Base-by-base conservation (phyloP, 1,140 invertebrate genomes). In the Prorops nasuta region DNA sequence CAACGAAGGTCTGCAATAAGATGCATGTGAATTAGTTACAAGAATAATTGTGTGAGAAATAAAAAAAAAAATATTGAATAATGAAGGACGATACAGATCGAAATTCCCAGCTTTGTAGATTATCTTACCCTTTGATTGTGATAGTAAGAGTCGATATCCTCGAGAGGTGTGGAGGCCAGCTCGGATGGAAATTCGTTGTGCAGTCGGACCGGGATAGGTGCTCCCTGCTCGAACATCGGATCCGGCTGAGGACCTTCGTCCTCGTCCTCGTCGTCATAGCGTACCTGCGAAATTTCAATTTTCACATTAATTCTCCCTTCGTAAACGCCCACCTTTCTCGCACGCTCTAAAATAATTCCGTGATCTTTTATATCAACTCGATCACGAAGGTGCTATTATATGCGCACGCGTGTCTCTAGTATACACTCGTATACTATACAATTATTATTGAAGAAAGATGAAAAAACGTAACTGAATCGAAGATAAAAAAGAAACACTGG, bases 221-320 rank as follows among this genome's bases (percentile, higher is more conserved):
- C 85, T 68, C 92, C 92, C 82, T 92, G 91, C 81, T 95, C 93
- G 80, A 96, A 83, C 78, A 89, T 91, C 64, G 89, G 85, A 81
- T 96, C 92, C 71, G 93, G 90, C 81, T 93, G 90, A 70, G 91
- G 91, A 75, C 90, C 92, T 84, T 94, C 92, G 84, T 94, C 92
- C 82, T 94, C 92, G 81, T 94, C 92, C 80, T 94, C 91, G 82
- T 94, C 92, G 79, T 94, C 91, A 83, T 93, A 93, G 79, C 90
- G 90, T 81, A 91, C 86, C 91, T 94, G 79, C 31, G 75, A 66
- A 69, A 6, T 32, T n/a, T 19, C 40, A 37, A 18, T 10, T 43
- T 31, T 51, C 49, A 7, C n/a, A n/a, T 32, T n/a, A 43, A 31
- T 47, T 17, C 21, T 16, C 3, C 7, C 21, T 3, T 39, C 19